Conservation (phyloP, 2,888 invertebrate genomes). For the Macrosoma leucophasiata region DNA sequence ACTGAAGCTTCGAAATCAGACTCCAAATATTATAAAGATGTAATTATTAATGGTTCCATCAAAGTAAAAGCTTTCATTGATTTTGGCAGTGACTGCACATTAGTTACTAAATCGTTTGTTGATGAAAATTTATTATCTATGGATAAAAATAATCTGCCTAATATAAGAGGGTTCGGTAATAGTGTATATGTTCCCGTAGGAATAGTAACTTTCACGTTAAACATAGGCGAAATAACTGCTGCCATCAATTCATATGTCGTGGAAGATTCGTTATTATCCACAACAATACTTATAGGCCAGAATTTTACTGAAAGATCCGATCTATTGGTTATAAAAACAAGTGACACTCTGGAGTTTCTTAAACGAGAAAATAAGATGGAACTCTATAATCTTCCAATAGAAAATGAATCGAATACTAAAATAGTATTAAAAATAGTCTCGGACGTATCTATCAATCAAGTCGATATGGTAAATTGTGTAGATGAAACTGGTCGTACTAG, state of each 20-base stretch:
- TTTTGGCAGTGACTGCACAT: slow-evolving; percentile 7
- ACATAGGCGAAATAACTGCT: too few relatives aligned
- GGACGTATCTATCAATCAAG: slow-evolving; percentile 1
- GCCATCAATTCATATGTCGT: too few relatives aligned
- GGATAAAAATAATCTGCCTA: slow-evolving; percentile 4
- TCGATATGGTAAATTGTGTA: slow-evolving; percentile 5
- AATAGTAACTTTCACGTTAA: slow-evolving; percentile 1
- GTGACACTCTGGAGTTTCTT: slow-evolving; percentile 1
- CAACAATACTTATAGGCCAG: slow-evolving; percentile 5
- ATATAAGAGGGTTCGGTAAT: slow-evolving; percentile 5
- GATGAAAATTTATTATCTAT: too few relatives aligned
- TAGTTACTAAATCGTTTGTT: slow-evolving; percentile 5
- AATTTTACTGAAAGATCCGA: slow-evolving; percentile 6
- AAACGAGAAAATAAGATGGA: neutral
- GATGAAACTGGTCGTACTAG: too few relatives aligned
- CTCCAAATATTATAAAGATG: slow-evolving; percentile 5
- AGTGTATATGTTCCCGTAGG: slow-evolving; percentile 3
- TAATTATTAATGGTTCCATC: slow-evolving; percentile 1
- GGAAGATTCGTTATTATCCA: too few relatives aligned
- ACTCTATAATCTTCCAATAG: slow-evolving; percentile 3
- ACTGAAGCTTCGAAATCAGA: too few relatives aligned
- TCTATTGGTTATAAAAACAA: slow-evolving; percentile 6
- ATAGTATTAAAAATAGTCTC: slow-evolving; percentile 1
- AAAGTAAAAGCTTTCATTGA: slow-evolving; percentile 5
- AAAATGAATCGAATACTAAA: neutral